Evolutionary conservation across 2,888 invertebrate genomes (phyloP).

Genomic region (Aphodius granarius): DNA sequence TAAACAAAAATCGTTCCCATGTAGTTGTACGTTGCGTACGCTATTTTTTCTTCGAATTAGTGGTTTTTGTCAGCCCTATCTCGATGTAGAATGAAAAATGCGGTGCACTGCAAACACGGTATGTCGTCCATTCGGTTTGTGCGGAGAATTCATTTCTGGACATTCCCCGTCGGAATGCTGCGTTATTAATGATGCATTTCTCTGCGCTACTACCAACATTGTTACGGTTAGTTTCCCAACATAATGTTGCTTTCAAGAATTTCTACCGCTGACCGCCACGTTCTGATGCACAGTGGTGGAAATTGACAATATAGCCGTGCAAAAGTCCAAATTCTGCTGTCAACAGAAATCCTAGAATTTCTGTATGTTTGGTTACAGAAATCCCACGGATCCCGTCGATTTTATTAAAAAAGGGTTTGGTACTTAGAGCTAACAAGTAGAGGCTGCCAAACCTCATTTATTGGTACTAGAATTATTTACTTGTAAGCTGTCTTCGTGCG

Average conservation of each 20-base stretch:
- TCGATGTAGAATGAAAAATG: background rate
- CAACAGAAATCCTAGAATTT: too few relatives aligned
- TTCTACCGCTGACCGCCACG: background rate
- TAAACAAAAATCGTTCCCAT: background rate
- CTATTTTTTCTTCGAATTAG: too few relatives aligned
- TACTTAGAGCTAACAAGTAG: too few relatives aligned
- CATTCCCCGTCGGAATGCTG: background rate
- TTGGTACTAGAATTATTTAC: too few relatives aligned
- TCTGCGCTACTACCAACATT: background rate
- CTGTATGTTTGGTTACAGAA: too few relatives aligned
- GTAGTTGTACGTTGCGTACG: too few relatives aligned
- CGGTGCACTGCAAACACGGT: background rate
- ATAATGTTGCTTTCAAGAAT: background rate
- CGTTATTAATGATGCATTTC: background rate
- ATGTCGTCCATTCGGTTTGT: background rate
- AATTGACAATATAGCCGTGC: background rate
- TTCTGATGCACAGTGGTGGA: background rate
- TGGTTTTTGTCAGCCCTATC: background rate
- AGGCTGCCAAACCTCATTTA: too few relatives aligned
- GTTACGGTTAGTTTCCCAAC: background rate
- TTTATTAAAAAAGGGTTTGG: too few relatives aligned
- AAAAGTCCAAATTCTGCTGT: background rate
- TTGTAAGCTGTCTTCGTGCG: too few relatives aligned
- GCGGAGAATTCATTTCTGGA: background rate
- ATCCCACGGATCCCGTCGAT: too few relatives aligned